A percentile compares a stretch with the other conserved stretches of the same genome.
phyloP scores from a whole-genome alignment of 2,888 invertebrate genomes.

The Saturnia pavonia region DNA sequence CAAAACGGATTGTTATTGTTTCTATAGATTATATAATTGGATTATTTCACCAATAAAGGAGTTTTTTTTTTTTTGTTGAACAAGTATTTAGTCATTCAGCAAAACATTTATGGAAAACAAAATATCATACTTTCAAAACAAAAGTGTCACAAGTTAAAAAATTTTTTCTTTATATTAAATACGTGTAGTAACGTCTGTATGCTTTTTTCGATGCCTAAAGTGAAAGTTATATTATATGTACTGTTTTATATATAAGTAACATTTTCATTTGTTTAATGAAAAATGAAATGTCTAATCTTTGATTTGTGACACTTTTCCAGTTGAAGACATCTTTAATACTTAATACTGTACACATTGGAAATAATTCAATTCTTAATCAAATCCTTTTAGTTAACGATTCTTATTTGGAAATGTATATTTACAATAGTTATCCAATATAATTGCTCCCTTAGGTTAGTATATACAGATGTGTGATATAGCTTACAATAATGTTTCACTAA shows the following conservation, averaged over 20 bases:
- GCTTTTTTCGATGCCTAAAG: background rate
- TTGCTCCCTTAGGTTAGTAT: slow-evolving; percentile 77
- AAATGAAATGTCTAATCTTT: too few species aligned
- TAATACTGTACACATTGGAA: slow-evolving; percentile 3
- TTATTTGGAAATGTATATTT: slow-evolving; percentile 50
- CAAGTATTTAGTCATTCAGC: background rate
- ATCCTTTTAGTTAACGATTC: slow-evolving; percentile 36
- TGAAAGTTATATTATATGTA: too few species aligned
- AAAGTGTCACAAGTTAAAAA: too few species aligned
- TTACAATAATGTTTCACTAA: slow-evolving; percentile 30
- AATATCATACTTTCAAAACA: too few species aligned
- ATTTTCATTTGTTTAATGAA: too few species aligned
- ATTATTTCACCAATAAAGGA: too few species aligned
- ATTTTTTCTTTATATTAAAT: too few species aligned
- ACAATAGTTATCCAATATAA: slow-evolving; percentile 66
- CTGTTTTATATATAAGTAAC: too few species aligned
- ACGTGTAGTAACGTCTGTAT: background rate
- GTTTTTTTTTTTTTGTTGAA: too few species aligned
- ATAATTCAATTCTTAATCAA: slow-evolving; percentile 48
- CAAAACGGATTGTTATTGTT: too few species aligned
- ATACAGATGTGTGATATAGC: slow-evolving; percentile 52
- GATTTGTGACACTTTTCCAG: too few species aligned
- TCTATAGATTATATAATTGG: too few species aligned
- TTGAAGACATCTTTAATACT: background rate
- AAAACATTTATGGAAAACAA: background rate